Percentiles rank a stretch among this genome's conserved stretches.
Conservation (phyloP, 2,888 invertebrate species). For the Chironomus tentans region DNA sequence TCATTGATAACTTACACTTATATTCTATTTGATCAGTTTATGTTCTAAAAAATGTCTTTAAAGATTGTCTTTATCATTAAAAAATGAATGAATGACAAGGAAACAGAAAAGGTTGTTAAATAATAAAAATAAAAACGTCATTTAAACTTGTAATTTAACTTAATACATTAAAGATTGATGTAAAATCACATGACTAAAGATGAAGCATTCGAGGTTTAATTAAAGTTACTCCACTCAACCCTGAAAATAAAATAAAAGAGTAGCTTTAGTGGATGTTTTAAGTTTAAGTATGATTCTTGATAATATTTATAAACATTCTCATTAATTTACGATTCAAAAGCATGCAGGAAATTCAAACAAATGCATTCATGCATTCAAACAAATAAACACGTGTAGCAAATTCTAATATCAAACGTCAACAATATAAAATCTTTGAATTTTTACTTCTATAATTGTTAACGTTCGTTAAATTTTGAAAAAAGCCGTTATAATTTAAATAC, state of each 20-base stretch:
- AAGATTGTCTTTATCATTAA: neutral
- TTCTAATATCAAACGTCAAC: no score
- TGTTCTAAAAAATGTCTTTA: conserved; percentile 3
- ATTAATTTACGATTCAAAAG: no score
- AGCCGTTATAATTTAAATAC: no score
- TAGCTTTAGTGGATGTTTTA: no score
- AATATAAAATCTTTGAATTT: no score
- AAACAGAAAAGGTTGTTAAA: neutral
- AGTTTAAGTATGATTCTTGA: no score
- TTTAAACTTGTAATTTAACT: neutral
- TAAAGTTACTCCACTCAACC: neutral
- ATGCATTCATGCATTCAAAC: no score
- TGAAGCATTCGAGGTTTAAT: conserved; percentile 10
- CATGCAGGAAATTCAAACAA: no score
- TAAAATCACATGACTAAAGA: conserved; percentile 12
- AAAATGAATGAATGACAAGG: neutral
- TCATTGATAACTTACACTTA: neutral
- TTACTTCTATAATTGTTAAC: no score
- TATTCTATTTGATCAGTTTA: neutral
- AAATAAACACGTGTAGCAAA: no score
- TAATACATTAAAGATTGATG: neutral
- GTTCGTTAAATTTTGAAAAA: no score
- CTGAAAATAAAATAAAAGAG: neutral
- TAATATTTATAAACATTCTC: no score
- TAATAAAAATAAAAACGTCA: neutral